These are phyloP conservation scores for Thaumetopoea pityocampa DNA, from an alignment of 1,140 invertebrate species.

Conservation along the genomic window DNA sequence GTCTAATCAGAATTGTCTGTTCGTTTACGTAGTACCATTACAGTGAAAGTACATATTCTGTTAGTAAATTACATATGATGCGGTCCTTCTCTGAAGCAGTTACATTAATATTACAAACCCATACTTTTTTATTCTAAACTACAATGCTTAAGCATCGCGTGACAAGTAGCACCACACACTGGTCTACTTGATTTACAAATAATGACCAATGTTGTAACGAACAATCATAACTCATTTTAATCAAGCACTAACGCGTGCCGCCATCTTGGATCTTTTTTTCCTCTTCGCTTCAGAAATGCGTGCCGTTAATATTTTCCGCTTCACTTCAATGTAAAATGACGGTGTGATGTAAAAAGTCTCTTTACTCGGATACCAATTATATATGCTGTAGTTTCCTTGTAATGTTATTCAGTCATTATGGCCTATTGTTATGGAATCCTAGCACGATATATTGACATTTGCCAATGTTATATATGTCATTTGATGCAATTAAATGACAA, in stretches of 20 bases:
- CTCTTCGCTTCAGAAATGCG: slow-evolving; percentile 30
- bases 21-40: too few species aligned
- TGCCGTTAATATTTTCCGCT: slow-evolving; percentile 42
- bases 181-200: slow-evolving; percentile 57
- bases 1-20: too few species aligned
- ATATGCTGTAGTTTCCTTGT: slow-evolving; percentile 30
- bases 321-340: slow-evolving; percentile 28
- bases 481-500: background rate
- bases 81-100: too few species aligned
- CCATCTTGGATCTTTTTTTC: slow-evolving; percentile 25
- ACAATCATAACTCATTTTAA: slow-evolving; percentile 53
- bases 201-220: slow-evolving; percentile 45
- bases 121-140: slow-evolving; percentile 12
- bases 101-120: slow-evolving; percentile 17
- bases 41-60: background rate
- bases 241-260: slow-evolving; percentile 27
- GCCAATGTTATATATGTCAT: background rate
- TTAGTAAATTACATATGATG: slow-evolving; percentile 5
- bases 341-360: slow-evolving; percentile 25
- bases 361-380: slow-evolving; percentile 32
- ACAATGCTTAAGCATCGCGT: slow-evolving; percentile 29
- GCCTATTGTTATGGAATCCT: slow-evolving; percentile 17
- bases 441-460: slow-evolving; percentile 10
- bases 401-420: slow-evolving; percentile 20
- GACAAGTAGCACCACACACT: slow-evolving; percentile 29